Evolutionary conservation across 64 coral and sea anemone genomes (phyloP).

Genomic region (Porites australiensis): DNA sequence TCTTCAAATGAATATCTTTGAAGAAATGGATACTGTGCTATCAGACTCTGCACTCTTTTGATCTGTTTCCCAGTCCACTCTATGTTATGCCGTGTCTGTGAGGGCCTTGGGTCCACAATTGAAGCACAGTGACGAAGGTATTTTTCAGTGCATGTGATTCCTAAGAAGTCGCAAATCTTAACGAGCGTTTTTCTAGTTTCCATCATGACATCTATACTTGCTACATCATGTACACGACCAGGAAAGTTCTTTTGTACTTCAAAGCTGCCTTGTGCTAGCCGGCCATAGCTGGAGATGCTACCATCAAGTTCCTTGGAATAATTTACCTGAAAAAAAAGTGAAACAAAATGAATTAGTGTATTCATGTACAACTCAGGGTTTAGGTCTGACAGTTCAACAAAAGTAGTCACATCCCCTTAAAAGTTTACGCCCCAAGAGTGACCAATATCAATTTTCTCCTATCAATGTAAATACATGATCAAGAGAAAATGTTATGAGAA

Average conservation of each 20-base stretch:
- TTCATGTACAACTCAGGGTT: too few species aligned
- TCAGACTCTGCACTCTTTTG: background rate
- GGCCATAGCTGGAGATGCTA: background rate
- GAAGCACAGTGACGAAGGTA: constrained; percentile 22
- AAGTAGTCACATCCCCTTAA: too few species aligned
- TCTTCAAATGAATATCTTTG: constrained; percentile 16
- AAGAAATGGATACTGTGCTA: background rate
- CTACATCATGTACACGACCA: background rate
- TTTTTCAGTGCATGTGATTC: constrained; percentile 4
- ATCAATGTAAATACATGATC: too few species aligned
- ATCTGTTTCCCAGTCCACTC: constrained; percentile 7
- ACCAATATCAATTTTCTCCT: too few species aligned
- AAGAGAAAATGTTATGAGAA: too few species aligned
- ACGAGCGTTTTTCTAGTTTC: background rate
- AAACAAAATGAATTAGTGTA: background rate
- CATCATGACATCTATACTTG: constrained; percentile 15
- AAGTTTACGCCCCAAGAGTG: too few species aligned
- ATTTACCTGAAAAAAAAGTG: background rate
- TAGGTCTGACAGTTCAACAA: too few species aligned
- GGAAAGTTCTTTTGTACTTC: constrained; percentile 16
- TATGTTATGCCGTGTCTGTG: background rate
- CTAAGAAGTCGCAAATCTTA: constrained; percentile 13
- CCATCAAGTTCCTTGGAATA: background rate
- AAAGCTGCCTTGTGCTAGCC: background rate
- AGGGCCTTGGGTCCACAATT: constrained; percentile 22